These are phyloP conservation scores for Cheirogaleus major DNA, from an alignment of 2,797 vertebrate species.

Conservation along the genomic window DNA sequence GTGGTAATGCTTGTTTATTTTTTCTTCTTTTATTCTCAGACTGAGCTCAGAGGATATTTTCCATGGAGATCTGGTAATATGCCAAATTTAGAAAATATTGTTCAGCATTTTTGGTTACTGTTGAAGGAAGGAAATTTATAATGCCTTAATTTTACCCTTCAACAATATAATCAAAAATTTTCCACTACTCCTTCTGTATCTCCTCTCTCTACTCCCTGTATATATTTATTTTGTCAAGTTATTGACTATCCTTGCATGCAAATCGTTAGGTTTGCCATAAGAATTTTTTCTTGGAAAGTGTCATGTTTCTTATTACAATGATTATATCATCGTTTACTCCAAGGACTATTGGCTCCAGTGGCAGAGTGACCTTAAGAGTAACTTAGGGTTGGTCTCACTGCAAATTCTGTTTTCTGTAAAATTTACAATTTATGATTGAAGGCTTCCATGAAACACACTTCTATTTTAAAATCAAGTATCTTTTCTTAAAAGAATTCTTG, in stretches of 20 bases:
- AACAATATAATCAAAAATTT: not conserved
- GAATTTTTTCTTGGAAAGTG: slow-evolving; percentile 38
- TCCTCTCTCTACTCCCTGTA: not conserved
- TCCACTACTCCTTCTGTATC: not conserved
- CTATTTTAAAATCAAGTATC: slow-evolving; percentile 71
- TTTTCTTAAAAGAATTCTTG: slow-evolving; percentile 61
- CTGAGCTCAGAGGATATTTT: slow-evolving; percentile 31
- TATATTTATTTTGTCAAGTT: not conserved
- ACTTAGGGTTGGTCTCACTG: slow-evolving; percentile 9
- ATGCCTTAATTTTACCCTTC: slow-evolving; percentile 23
- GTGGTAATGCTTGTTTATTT: slow-evolving; percentile 33
- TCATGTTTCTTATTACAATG: slow-evolving; percentile 30
- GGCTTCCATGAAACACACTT: slow-evolving; percentile 30
- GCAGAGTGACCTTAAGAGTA: slow-evolving; percentile 51
- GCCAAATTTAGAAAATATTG: slow-evolving; percentile 2
- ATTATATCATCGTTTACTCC: slow-evolving; percentile 34
- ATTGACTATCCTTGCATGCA: not conserved
- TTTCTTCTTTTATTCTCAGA: slow-evolving; percentile 28
- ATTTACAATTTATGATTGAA: slow-evolving; percentile 51
- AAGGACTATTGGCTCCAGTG: slow-evolving; percentile 26
- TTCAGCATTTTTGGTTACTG: not conserved
- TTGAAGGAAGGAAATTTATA: not conserved
- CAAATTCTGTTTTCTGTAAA: slow-evolving; percentile 58
- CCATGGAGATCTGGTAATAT: not conserved
- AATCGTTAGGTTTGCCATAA: not conserved